Percentiles rank a stretch among this genome's conserved stretches.
These are phyloP conservation scores for Ammospiza maritima DNA, from an alignment of 2,797 vertebrate genomes.

Conservation along the genomic window DNA sequence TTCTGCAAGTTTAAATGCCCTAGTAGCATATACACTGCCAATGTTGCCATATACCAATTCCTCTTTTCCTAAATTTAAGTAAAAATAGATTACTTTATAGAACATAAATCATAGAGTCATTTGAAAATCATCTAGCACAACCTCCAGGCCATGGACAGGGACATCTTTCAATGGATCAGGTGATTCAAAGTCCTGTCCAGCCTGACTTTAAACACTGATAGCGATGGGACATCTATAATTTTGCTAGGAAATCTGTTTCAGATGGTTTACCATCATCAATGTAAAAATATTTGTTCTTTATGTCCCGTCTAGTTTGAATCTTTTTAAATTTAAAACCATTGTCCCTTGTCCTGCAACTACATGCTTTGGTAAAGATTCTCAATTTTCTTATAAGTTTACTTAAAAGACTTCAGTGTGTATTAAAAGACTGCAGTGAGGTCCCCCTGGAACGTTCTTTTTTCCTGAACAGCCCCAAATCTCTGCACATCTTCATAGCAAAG, in stretches of 20 bases:
- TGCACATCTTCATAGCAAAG: background rate
- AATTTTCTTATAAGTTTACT: background rate
- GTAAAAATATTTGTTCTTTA: background rate
- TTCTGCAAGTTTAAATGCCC: background rate
- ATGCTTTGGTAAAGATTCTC: background rate
- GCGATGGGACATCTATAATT: rapidly evolving
- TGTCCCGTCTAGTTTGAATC: background rate
- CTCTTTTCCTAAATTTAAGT: background rate
- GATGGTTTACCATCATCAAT: background rate
- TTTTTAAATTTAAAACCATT: background rate
- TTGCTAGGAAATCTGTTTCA: background rate
- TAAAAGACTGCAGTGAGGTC: background rate
- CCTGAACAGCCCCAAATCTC: background rate
- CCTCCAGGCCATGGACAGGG: rapidly evolving
- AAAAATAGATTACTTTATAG: background rate
- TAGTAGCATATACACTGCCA: background rate
- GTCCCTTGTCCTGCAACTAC: background rate
- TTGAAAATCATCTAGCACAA: background rate
- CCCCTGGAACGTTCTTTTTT: background rate
- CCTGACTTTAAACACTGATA: background rate
- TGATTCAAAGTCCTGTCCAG: background rate
- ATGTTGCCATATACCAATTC: background rate
- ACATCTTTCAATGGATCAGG: background rate
- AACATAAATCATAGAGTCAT: background rate
- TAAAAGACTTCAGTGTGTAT: background rate